These are phyloP conservation scores for Clarias pachynema DNA, from an alignment of 2,797 vertebrate genomes.

Conservation along the genomic window DNA sequence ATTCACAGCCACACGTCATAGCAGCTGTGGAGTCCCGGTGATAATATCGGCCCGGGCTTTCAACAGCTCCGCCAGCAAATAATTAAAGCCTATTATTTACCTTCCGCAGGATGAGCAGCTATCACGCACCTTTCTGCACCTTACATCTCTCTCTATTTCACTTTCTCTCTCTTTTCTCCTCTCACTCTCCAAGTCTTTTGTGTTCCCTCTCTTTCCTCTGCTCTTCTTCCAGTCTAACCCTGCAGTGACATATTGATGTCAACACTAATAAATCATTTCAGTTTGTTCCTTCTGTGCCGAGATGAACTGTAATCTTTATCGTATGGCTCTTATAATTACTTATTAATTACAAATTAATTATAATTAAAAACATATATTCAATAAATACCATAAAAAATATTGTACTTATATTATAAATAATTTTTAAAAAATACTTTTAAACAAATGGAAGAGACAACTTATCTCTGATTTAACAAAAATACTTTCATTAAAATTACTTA, in stretches of 20 bases:
- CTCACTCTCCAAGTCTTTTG: slow-evolving; percentile 36
- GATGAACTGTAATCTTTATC: slow-evolving; percentile 87
- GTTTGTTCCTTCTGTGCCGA: slow-evolving; percentile 81
- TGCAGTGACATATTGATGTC: slow-evolving; percentile 79
- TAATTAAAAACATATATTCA: no score
- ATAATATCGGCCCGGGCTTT: slow-evolving; percentile 64
- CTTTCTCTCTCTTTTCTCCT: slow-evolving; percentile 14
- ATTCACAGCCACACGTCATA: slow-evolving; percentile 58
- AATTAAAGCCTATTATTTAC: slow-evolving; percentile 82
- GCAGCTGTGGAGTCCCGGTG: slow-evolving; percentile 72
- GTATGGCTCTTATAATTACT: slow-evolving; percentile 72
- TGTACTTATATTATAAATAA: not conserved
- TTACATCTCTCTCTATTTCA: slow-evolving; percentile 32
- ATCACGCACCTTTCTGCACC: slow-evolving; percentile 59
- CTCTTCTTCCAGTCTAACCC: slow-evolving; percentile 45
- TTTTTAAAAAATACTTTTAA: no score
- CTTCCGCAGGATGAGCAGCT: slow-evolving; percentile 67
- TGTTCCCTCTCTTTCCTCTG: slow-evolving; percentile 38
- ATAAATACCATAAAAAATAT: not conserved
- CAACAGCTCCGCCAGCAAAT: slow-evolving; percentile 69
- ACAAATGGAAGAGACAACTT: no score
- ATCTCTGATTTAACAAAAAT: no score
- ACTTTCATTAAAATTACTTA: no score
- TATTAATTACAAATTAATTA: no score
- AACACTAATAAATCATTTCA: slow-evolving; percentile 83